These are phyloP conservation scores for Pionites leucogaster DNA, from an alignment of 2,113 vertebrate genomes.

Conservation along the genomic window DNA sequence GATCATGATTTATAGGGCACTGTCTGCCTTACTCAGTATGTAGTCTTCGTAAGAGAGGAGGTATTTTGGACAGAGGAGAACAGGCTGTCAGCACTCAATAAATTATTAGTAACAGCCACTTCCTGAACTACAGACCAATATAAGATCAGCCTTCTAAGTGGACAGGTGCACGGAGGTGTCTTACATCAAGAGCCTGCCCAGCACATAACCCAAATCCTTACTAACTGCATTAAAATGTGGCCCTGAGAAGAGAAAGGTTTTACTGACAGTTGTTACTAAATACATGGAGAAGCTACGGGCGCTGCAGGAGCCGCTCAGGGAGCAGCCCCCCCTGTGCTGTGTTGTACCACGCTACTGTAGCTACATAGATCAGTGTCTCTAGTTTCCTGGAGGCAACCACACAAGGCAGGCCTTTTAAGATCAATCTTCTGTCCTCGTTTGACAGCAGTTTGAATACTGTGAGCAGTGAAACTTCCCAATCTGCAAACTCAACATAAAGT, in stretches of 20 bases:
- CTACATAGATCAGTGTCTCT: neutral
- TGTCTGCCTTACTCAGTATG: neutral
- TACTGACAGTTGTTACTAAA: neutral
- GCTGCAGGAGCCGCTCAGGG: neutral
- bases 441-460: neutral
- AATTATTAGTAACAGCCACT: slow-evolving; percentile 41
- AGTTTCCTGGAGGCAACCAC: neutral
- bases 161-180: slow-evolving; percentile 47
- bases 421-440: neutral
- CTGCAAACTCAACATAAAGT: neutral
- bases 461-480: neutral
- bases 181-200: neutral
- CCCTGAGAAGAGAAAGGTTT: neutral
- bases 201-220: neutral
- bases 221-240: neutral
- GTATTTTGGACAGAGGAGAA: slow-evolving; percentile 21
- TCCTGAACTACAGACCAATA: neutral
- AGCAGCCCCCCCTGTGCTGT: neutral
- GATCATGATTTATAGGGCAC: slow-evolving; percentile 59
- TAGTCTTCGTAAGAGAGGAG: slow-evolving; percentile 1
- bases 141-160: slow-evolving; percentile 15
- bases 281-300: neutral
- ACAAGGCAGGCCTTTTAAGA: neutral
- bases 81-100: slow-evolving; percentile 56
- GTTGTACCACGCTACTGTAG: neutral